Percentiles rank a stretch among this genome's conserved stretches.
phyloP scores from a whole-genome alignment of 2,797 vertebrate species.

The Leuciscus waleckii region DNA sequence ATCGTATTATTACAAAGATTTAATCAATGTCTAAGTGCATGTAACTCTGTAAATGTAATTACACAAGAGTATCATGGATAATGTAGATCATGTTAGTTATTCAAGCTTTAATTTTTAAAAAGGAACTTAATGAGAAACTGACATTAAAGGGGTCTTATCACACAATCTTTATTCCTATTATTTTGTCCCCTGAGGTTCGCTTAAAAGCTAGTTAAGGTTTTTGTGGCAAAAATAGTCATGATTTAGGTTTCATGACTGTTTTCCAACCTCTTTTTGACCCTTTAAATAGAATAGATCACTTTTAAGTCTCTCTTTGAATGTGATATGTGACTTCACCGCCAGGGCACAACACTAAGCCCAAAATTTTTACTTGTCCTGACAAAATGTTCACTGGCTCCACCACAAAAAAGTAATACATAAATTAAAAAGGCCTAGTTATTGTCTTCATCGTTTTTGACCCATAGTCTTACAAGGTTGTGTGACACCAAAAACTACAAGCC shows the following conservation, averaged over 20 bases:
- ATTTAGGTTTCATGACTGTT: neutral
- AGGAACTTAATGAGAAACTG: slow-evolving; percentile 6
- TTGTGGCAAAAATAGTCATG: neutral
- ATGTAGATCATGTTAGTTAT: neutral
- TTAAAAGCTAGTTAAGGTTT: neutral
- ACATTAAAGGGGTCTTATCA: neutral
- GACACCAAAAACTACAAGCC: no score
- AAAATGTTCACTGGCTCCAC: no score
- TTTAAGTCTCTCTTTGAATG: slow-evolving; percentile 12
- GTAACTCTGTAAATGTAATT: slow-evolving; percentile 12
- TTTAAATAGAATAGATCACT: neutral
- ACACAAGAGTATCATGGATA: neutral
- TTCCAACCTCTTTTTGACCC: neutral
- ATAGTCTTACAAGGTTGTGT: no score
- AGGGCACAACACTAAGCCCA: no score
- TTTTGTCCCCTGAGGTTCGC: neutral
- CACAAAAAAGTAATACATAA: no score
- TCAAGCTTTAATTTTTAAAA: neutral
- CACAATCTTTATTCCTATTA: neutral
- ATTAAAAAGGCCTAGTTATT: no score
- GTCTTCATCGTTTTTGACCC: no score
- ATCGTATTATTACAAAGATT: neutral
- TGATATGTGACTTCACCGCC: neutral
- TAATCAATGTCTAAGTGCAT: neutral
- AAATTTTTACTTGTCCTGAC: no score